A percentile compares a stretch with the other conserved stretches of the same genome.
Conservation (phyloP, 1,140 invertebrate species). For the Heterodera carotae region DNA sequence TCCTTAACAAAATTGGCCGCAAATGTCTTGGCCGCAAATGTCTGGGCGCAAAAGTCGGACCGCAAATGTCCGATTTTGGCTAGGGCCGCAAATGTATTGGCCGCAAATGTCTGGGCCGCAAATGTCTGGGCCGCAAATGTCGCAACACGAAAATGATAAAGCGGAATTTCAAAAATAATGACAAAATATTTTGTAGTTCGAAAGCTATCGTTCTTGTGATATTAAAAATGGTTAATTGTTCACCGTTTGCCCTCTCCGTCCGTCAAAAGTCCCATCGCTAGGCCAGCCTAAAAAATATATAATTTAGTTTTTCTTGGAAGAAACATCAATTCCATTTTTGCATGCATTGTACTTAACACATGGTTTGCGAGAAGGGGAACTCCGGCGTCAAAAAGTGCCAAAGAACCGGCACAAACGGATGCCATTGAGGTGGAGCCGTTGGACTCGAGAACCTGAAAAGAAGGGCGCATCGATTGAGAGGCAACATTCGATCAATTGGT, state of each 20-base stretch:
- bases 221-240: constrained; percentile 73
- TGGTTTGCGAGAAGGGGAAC: constrained; percentile 74
- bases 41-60: too few species aligned
- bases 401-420: constrained; percentile 87
- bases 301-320: neutral
- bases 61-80: too few species aligned
- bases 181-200: too few species aligned
- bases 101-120: too few species aligned
- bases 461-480: constrained; percentile 61
- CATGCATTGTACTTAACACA: too few species aligned
- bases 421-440: constrained; percentile 99
- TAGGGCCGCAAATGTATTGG: too few species aligned
- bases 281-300: constrained; percentile 73
- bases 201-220: too few species aligned
- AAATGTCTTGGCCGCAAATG: too few species aligned
- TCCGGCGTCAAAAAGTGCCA: constrained; percentile 93
- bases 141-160: too few species aligned
- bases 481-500: constrained; percentile 10
- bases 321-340: neutral
- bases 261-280: constrained; percentile 78
- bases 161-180: too few species aligned
- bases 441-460: constrained; percentile 93
- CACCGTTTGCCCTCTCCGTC: constrained; percentile 72
- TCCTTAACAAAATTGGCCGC: too few species aligned
- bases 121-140: too few species aligned